Percentiles rank a stretch among this genome's conserved stretches.
Conservation (phyloP, 2,888 invertebrate genomes). For the Tinea trinotella region DNA sequence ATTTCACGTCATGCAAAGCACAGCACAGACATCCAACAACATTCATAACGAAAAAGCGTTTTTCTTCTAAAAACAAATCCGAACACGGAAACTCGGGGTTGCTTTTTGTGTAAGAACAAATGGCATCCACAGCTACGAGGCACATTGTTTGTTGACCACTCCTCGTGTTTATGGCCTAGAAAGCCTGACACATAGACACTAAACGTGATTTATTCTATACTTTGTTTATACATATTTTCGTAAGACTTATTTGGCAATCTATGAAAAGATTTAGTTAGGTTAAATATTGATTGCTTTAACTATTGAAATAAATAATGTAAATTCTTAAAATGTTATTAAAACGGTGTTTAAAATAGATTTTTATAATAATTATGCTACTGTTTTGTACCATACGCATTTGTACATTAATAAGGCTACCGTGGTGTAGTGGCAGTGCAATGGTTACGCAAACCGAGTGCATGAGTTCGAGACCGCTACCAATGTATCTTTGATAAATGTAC, state of each 20-base stretch:
- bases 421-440: too few species aligned
- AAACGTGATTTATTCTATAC: slow-evolving; percentile 40
- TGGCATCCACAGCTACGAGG: slow-evolving; percentile 23
- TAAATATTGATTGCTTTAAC: not conserved
- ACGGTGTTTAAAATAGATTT: too few species aligned
- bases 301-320: not conserved
- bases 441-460: too few species aligned
- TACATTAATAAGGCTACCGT: too few species aligned
- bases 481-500: too few species aligned
- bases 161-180: slow-evolving; percentile 47
- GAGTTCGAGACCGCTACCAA: too few species aligned
- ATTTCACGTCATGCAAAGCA: not conserved
- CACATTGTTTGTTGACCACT: slow-evolving; percentile 51
- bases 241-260: slow-evolving; percentile 25
- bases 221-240: slow-evolving; percentile 28
- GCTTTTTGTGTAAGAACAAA: slow-evolving; percentile 17
- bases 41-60: slow-evolving; percentile 13
- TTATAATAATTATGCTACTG: too few species aligned
- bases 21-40: not conserved
- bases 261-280: not conserved
- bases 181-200: slow-evolving; percentile 36
- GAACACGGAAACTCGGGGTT: slow-evolving; percentile 12
- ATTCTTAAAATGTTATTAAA: too few species aligned
- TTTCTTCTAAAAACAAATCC: slow-evolving; percentile 12
- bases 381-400: too few species aligned